Evolutionary conservation across 64 coral and sea anemone species (phyloP), one percentile per base, ranked within the genome.

Genomic region (Acropora tenuis): DNA sequence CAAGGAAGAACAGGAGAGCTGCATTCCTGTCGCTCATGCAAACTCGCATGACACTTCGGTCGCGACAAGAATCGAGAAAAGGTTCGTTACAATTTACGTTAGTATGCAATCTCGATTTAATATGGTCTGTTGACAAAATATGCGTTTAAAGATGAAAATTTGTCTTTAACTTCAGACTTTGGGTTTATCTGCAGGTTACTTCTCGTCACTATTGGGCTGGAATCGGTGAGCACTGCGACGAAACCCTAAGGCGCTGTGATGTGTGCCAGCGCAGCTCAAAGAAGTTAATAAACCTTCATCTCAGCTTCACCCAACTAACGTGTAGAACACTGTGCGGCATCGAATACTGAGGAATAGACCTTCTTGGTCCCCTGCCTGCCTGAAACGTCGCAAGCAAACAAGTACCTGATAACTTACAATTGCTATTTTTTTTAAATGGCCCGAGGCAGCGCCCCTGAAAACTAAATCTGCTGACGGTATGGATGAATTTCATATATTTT

Each of bases 351-450:
- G 52, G 6, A 7, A 55, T 55, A 55, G 52, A 55, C 52, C 52
- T 55, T 55, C 6, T 55, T 1, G 76, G 88, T 63, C 77, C 75
- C 45, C 47, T 91, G 20, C 45, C 47, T 91, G 20, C 89, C 78
- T 3, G 65, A 91, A 83, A 91, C 15, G 52, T 55, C 0, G 52
- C 52, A 55, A 55, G 52, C 6, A 55, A 55, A 55, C 52, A 55
- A 55, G 52, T 91, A 91, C 48, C 66, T 91, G 63, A 81, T 60
- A 67, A 91, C 61, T 50, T 91, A 68, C 79, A 91, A 78, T 17
- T 78, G 80, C 65, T 91, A 91, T 82, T 91, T 30, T 91, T 47
- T 74, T 78, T 80, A 83, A 91, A 81, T 91, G 89, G 89, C 89
- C 89, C 80, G 74, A 90, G 41, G 63, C 76, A 74, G 86, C 47